A percentile compares a stretch with the other conserved stretches of the same genome.
Conservation (phyloP, 2,113 vertebrate species). For the Corydoras sp. region DNA sequence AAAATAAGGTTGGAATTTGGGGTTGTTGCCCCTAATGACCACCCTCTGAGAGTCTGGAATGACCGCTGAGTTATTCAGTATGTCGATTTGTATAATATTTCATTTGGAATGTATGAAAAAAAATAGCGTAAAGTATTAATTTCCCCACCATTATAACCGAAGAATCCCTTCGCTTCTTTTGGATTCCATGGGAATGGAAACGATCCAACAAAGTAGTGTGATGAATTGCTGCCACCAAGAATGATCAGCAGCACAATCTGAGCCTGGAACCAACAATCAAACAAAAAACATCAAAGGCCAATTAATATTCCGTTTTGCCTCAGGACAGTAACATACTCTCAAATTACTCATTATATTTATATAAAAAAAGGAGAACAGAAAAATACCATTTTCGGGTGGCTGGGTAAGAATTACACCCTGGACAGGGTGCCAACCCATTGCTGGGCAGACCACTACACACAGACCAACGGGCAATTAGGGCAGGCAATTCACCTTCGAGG, state of each 20-base stretch:
- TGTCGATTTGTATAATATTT: slow-evolving; percentile 45
- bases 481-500: too few species aligned
- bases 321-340: too few species aligned
- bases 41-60: slow-evolving; percentile 39
- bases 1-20: slow-evolving; percentile 40
- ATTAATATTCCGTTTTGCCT: background rate
- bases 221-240: slow-evolving; percentile 82
- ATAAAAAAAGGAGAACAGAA: too few species aligned
- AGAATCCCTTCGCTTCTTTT: slow-evolving; percentile 89
- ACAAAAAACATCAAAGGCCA: background rate
- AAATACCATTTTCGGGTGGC: background rate
- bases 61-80: too few species aligned
- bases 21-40: slow-evolving; percentile 39
- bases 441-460: too few species aligned
- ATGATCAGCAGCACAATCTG: slow-evolving; percentile 91
- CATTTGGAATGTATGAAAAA: too few species aligned
- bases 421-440: too few species aligned
- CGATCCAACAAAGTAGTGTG: slow-evolving; percentile 87
- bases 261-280: slow-evolving; percentile 63
- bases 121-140: slow-evolving; percentile 48
- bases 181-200: slow-evolving; percentile 82
- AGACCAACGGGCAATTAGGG: too few species aligned
- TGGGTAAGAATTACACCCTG: too few species aligned
- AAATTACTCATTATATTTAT: background rate
- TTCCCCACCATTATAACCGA: slow-evolving; percentile 79